Evolutionary conservation across 2,797 vertebrate species (phyloP).

Genomic region (Siniperca scherzeri): DNA sequence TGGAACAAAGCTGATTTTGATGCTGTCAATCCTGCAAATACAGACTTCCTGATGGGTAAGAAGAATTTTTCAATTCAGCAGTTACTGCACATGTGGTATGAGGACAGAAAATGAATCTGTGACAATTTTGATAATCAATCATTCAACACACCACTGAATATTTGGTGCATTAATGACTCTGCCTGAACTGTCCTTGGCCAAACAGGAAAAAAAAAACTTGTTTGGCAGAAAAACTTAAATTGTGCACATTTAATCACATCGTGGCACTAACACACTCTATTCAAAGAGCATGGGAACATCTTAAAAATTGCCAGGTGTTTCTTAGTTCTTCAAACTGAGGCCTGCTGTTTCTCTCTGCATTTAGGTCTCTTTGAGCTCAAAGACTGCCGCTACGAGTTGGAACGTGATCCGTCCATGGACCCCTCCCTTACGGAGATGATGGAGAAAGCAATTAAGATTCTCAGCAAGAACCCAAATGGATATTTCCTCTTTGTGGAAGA

Average conservation of each 20-base stretch:
- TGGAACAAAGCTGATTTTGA: slow-evolving; percentile 86
- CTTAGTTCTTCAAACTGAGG: neutral
- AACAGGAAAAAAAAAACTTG: neutral
- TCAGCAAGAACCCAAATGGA: slow-evolving; percentile 85
- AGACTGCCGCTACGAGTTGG: slow-evolving; percentile 86
- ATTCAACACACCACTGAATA: neutral
- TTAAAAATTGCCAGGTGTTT: neutral
- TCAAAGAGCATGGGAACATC: neutral
- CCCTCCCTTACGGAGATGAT: slow-evolving; percentile 88
- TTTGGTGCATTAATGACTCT: neutral
- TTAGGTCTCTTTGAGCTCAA: slow-evolving; percentile 87
- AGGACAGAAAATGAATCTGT: neutral
- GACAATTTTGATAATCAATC: too few species aligned
- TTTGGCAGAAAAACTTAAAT: neutral
- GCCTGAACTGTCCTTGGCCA: neutral
- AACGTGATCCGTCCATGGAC: slow-evolving; percentile 77
- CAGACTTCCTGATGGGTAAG: slow-evolving; percentile 88
- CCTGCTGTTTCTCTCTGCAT: slow-evolving; percentile 13
- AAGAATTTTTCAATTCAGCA: neutral
- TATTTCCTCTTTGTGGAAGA: slow-evolving; percentile 91
- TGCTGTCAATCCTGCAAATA: slow-evolving; percentile 73
- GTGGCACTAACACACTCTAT: neutral
- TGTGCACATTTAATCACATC: neutral
- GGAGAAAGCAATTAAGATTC: slow-evolving; percentile 88
- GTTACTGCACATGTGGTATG: neutral